A percentile compares a stretch with the other conserved stretches of the same genome.
Conservation (phyloP, 1,140 invertebrate genomes). For the Hermatobates lingyangjiaoensis region DNA sequence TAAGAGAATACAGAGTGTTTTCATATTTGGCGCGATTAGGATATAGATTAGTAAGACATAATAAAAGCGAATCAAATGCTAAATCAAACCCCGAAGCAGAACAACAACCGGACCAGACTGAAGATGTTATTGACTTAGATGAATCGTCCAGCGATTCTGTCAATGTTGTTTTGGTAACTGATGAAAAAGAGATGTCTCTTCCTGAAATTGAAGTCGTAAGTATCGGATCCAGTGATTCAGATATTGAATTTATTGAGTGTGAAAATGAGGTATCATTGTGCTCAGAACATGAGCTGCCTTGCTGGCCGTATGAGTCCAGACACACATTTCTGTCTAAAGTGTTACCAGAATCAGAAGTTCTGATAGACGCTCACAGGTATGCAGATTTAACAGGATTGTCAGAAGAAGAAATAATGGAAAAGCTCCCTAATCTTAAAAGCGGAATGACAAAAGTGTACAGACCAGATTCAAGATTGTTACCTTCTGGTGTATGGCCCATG, state of each 20-base stretch:
- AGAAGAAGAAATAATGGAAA: background rate
- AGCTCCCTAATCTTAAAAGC: background rate
- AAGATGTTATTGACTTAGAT: background rate
- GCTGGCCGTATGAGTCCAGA: background rate
- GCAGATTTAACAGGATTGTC: too few relatives aligned
- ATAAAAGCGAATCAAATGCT: background rate
- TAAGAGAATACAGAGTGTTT: constrained; percentile 39
- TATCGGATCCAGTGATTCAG: background rate
- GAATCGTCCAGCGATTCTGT: background rate
- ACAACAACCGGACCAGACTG: background rate
- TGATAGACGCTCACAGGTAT: background rate
- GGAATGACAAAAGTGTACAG: background rate
- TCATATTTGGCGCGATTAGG: constrained; percentile 35
- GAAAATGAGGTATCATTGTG: background rate
- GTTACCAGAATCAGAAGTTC: background rate
- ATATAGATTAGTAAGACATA: constrained; percentile 23
- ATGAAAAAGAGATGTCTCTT: background rate
- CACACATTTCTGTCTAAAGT: background rate
- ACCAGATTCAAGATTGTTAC: background rate
- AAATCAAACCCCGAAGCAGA: background rate
- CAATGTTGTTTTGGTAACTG: background rate
- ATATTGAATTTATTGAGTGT: background rate
- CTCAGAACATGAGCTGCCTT: background rate
- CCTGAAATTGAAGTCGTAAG: background rate
- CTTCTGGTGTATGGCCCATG: background rate